Evolutionary conservation across 2,888 invertebrate species (phyloP).

Genomic region (Anoplius nigerrimus): DNA sequence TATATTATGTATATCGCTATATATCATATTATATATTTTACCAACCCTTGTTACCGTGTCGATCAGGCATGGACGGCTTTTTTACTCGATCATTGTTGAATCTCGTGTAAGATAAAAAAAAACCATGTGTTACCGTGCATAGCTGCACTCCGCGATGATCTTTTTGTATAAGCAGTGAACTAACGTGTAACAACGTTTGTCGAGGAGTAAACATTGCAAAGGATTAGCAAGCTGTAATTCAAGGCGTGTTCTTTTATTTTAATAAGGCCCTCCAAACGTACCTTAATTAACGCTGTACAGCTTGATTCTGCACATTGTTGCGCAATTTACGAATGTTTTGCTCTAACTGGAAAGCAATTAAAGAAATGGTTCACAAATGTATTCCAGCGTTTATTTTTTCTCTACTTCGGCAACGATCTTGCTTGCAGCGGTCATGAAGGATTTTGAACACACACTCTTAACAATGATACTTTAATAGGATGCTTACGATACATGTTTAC

Average conservation of each 20-base stretch:
- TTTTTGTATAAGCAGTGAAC: conserved; percentile 68
- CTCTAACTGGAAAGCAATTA: no score
- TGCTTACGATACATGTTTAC: no score
- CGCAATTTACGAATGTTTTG: no score
- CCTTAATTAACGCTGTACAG: no score
- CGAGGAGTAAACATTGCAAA: conserved; percentile 63
- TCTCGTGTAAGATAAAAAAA: conserved; percentile 71
- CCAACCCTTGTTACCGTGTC: conserved; percentile 71
- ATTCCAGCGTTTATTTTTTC: no score
- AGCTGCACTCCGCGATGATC: conserved; percentile 64
- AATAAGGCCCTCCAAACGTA: conserved; percentile 21
- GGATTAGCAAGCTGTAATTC: conserved; percentile 64
- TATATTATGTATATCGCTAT: conserved; percentile 72
- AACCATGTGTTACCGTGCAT: conserved; percentile 70
- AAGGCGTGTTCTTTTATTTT: conserved; percentile 56
- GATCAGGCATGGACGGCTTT: conserved; percentile 70
- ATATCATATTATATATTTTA: conserved; percentile 70
- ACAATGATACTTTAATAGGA: no score
- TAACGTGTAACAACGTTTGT: conserved; percentile 64
- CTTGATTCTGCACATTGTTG: no score
- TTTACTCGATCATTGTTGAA: conserved; percentile 73
- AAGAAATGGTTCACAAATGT: no score
- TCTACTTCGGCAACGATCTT: no score
- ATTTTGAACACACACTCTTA: no score
- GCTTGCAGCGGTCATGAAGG: no score